These are phyloP conservation scores for Pantala flavescens DNA, from an alignment of 1,140 invertebrate species.

Conservation along the genomic window DNA sequence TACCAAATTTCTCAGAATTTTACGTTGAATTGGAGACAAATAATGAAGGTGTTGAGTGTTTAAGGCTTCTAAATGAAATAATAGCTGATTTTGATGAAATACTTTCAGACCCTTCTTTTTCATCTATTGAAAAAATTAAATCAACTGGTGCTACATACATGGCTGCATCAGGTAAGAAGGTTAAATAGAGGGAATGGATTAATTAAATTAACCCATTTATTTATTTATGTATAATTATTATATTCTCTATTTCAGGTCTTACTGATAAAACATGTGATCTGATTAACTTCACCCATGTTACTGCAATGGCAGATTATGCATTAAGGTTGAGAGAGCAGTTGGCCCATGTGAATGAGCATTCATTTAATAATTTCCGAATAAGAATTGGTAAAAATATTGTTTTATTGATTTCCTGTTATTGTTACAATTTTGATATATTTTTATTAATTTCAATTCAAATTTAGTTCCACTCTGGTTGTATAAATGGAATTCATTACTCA, in stretches of 20 bases:
- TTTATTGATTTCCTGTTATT: no score
- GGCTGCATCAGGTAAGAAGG: constrained; percentile 76
- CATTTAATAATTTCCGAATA: constrained; percentile 93
- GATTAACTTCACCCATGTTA: constrained; percentile 64
- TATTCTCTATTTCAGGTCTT: constrained; percentile 44
- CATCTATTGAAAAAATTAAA: constrained; percentile 94
- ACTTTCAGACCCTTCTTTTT: constrained; percentile 73
- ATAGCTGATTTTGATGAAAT: constrained; percentile 94
- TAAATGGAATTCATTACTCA: no score
- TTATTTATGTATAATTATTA: not conserved
- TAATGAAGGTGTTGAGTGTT: constrained; percentile 90
- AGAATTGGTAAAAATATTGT: constrained; percentile 73
- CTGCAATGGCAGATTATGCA: constrained; percentile 85
- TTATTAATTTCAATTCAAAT: no score
- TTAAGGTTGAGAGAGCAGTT: constrained; percentile 76
- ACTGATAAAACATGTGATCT: constrained; percentile 69
- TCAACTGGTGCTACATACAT: constrained; percentile 93
- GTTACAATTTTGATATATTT: no score
- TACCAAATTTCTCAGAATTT: constrained; percentile 95
- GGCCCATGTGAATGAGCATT: constrained; percentile 86
- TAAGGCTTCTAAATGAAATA: constrained; percentile 90
- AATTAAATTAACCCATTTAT: not conserved
- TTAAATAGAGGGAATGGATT: not conserved
- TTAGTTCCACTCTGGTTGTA: no score
- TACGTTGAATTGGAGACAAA: constrained; percentile 91